A percentile compares a stretch with the other conserved stretches of the same genome.
phyloP scores from a whole-genome alignment of 1,140 invertebrate species.

The Bombus affinis region DNA sequence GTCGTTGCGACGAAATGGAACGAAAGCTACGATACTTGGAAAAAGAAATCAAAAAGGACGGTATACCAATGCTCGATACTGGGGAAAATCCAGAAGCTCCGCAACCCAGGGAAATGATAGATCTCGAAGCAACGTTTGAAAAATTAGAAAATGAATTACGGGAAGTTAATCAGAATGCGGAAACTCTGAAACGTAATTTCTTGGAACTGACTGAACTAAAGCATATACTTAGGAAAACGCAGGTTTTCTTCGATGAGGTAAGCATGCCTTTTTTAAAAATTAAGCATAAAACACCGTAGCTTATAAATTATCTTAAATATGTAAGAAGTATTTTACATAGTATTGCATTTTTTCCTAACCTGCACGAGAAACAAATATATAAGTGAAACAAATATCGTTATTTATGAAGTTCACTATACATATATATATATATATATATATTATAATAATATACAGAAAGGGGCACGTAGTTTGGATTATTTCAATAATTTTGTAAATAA shows the following conservation, averaged over 20 bases:
- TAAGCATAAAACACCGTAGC: neutral
- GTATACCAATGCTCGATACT: constrained; percentile 97
- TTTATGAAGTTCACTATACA: neutral
- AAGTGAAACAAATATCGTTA: neutral
- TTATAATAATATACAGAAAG: neutral
- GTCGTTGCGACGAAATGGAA: constrained; percentile 96
- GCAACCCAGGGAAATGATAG: constrained; percentile 99
- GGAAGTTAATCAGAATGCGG: constrained; percentile 99
- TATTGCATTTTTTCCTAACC: constrained; percentile 1
- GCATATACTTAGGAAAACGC: constrained; percentile 97
- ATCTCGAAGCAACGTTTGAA: constrained; percentile 98
- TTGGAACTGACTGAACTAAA: constrained; percentile 98
- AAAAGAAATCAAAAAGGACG: constrained; percentile 99
- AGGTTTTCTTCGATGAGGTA: constrained; percentile 99
- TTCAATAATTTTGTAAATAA: neutral
- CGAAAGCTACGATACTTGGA: constrained; percentile 97
- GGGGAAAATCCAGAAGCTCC: constrained; percentile 99
- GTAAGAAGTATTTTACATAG: neutral
- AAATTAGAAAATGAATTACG: constrained; percentile 97
- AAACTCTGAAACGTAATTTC: constrained; percentile 97
- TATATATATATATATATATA: neutral
- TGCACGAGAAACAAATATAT: neutral
- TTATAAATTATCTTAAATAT: neutral
- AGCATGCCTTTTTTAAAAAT: constrained; percentile 68
- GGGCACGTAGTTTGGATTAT: neutral